Base-by-base conservation (phyloP, 1,140 invertebrate genomes). In the Drosophila santomea region DNA sequence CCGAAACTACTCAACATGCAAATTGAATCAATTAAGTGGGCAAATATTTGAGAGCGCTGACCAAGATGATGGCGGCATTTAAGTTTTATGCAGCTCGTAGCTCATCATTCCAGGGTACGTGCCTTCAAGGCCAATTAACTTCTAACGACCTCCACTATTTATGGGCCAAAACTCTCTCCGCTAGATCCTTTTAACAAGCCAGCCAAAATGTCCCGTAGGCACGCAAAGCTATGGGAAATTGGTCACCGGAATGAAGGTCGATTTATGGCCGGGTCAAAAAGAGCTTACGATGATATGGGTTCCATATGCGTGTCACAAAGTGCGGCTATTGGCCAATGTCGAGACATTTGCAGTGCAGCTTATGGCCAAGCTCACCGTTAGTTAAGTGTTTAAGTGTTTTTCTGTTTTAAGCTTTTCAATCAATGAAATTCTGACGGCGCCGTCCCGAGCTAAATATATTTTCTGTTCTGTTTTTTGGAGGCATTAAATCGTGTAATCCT, bases 351-450 rank as follows among this genome's bases (percentile, higher is more conserved):
- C 36, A 47, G 50, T 47, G 62, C 56, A 45, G 78, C 75, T 89
- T 89, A 77, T 77, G 68, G 84, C 72, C 80, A 51, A 76, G 79
- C 67, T 76, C 71, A 81, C 79, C 71, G 51, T 58, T 61, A 64
- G 67, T 76, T 79, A 79, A 86, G 76, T 59, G 66, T 62, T 89
- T 80, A 51, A 82, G 75, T 72, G 28, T 44, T 74, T 52, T 35
- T 39, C n/a, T 47, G 15, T 66, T 48, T 45, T 47, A 71, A 64
- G 67, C 52, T 86, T 68, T 82, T 77, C 82, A 86, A 86, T 82
- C 69, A 82, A 20, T 83, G 32, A 10, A 23, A 50, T 25, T 15
- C 32, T 45, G 20, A 38, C 7, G 12, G n/a, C 2, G 7, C 47
- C 25, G 1, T 44, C 20, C 44, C 44, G 48, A 71, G 69, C 58